A percentile compares a stretch with the other conserved stretches of the same genome.
Conservation (phyloP, 2,797 vertebrate species). For the Tapirus indicus region DNA sequence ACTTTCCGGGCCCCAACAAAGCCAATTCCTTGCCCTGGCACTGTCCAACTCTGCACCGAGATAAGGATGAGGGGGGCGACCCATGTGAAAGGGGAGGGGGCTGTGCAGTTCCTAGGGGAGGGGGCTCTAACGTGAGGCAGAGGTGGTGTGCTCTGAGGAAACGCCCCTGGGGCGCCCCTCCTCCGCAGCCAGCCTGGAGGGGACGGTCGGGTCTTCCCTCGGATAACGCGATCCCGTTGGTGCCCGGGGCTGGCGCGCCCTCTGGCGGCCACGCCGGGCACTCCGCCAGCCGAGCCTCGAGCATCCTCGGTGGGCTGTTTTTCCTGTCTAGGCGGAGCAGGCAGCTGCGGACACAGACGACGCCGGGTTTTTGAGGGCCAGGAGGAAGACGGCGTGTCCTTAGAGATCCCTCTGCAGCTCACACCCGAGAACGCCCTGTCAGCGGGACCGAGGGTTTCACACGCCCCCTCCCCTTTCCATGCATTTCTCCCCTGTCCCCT, state of each 20-base stretch:
- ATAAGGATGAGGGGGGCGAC: rapidly evolving
- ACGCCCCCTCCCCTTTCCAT: not conserved
- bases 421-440: not conserved
- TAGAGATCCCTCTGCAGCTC: not conserved
- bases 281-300: not conserved
- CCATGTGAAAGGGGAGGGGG: not conserved
- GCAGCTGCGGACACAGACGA: not conserved
- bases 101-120: not conserved
- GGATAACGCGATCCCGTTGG: rapidly evolving
- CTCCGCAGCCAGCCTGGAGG: not conserved
- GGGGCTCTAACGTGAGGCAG: not conserved
- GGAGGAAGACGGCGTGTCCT: not conserved
- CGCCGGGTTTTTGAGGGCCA: rapidly evolving
- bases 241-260: conserved; percentile 60
- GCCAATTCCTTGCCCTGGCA: not conserved
- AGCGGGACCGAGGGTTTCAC: not conserved
- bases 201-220: not conserved
- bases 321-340: no score
- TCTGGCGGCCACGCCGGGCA: not conserved
- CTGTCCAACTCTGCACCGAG: not conserved
- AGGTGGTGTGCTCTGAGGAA: not conserved
- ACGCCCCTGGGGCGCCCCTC: not conserved
- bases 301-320: not conserved
- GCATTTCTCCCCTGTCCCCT: not conserved
- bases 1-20: not conserved